Base-by-base conservation (phyloP, 2,113 vertebrate genomes). In the Amazona vittata region DNA sequence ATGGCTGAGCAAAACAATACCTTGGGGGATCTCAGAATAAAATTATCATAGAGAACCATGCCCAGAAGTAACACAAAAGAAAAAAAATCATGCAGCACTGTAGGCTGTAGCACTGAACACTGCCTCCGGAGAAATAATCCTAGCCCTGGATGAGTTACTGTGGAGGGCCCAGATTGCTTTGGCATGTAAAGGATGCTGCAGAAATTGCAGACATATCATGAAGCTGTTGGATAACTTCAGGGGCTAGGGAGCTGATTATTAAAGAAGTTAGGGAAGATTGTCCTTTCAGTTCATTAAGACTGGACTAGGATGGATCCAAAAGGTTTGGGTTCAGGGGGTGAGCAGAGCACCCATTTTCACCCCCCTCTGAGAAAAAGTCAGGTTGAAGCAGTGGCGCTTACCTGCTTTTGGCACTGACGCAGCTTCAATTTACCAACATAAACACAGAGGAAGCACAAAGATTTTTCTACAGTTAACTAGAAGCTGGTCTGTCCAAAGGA, bases 1-100 rank as follows among this genome's bases (percentile, higher is more conserved):
- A 5, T 83, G 90, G 79, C 87, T 85, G 89, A 95, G 75, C 86
- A 90, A 90, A 94, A 94, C 92, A 95, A 87, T 94, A 91, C 84
- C 92, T 85, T 85, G 19, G 87, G 84, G 91, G 22, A 95, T 59
- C 57, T 85, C 44, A 70, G 53, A 85, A 93, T n/a, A 87, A 80
- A 95, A 90, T 88, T 95, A 86, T 95, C 93, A 41, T 41, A 88
- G 59, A 83, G 41, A 91, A 15, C 67, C 85, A 88, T 94, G 75
- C 75, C 89, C 91, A 79, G 70, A 83, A 91, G 91, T 70, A 96
- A 93, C 84, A 74, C 6, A 5, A 79, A 73, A 73, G 64, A 46
- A 84, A 84, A 91, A 88, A 92, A 71, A 63, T 15, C 80, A 64
- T 4, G 5, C 17, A 76, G 33, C 35, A 53, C 53, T 75, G 33